These are phyloP conservation scores for Cryptosula pallasiana DNA, from an alignment of 2,888 invertebrate species.

Conservation along the genomic window DNA sequence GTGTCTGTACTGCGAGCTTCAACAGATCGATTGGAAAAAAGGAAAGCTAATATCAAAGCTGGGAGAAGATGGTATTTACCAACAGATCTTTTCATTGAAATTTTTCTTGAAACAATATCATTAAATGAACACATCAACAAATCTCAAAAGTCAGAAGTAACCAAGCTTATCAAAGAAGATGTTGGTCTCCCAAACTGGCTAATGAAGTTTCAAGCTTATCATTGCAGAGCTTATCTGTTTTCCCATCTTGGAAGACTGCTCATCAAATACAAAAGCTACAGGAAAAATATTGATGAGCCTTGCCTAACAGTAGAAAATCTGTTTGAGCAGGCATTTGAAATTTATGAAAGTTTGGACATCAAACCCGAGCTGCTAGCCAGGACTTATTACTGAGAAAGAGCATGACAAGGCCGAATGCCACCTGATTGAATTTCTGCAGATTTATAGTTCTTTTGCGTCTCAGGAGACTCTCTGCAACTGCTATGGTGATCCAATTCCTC, in stretches of 20 bases:
- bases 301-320: neutral
- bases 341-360: neutral
- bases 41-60: neutral
- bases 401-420: neutral
- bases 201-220: conserved; percentile 5
- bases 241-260: neutral
- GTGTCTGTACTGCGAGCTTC: neutral
- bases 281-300: neutral
- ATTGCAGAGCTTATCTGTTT: neutral
- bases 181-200: neutral
- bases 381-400: neutral
- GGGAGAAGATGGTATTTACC: neutral
- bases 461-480: neutral
- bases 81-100: neutral
- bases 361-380: neutral
- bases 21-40: neutral
- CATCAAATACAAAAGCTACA: neutral
- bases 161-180: neutral
- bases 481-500: neutral
- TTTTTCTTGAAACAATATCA: neutral
- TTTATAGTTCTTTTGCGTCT: neutral
- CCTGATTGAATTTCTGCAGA: neutral
- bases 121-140: neutral
- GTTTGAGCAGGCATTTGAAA: neutral
- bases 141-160: neutral